phyloP scores from a whole-genome alignment of 2,797 vertebrate species.

The Tachyglossus aculeatus region DNA sequence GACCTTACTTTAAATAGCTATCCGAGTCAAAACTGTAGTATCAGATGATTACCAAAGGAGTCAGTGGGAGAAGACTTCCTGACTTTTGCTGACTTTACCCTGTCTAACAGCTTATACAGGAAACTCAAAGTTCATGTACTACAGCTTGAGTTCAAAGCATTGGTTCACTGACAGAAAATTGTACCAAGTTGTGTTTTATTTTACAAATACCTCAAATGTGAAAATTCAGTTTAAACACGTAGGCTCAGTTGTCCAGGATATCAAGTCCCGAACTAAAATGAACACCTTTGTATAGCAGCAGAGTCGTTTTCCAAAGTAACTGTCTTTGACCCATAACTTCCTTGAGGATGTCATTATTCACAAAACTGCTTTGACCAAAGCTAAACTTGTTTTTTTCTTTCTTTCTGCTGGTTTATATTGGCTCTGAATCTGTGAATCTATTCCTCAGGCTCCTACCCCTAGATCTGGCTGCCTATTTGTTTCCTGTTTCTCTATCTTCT shows the following conservation, averaged over 20 bases:
- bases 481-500: slow-evolving; percentile 42
- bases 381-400: slow-evolving; percentile 77
- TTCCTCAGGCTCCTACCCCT: slow-evolving; percentile 54
- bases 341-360: neutral
- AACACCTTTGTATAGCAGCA: neutral
- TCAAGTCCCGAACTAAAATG: slow-evolving; percentile 20
- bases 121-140: neutral
- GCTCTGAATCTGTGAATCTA: slow-evolving; percentile 74
- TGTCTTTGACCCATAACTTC: neutral
- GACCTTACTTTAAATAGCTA: neutral
- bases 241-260: neutral
- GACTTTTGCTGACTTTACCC: neutral
- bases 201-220: slow-evolving; percentile 5
- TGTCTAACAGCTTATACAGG: neutral
- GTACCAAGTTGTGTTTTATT: neutral
- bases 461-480: neutral
- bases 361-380: slow-evolving; percentile 67
- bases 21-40: slow-evolving; percentile 3
- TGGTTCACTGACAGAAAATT: slow-evolving; percentile 18
- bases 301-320: neutral
- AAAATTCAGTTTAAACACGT: neutral
- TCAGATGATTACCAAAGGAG: neutral
- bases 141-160: slow-evolving; percentile 1
- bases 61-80: neutral
- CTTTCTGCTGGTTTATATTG: slow-evolving; percentile 77